Evolutionary conservation across 2,797 vertebrate species (phyloP).

Genomic region (Sphaeramia orbicularis): DNA sequence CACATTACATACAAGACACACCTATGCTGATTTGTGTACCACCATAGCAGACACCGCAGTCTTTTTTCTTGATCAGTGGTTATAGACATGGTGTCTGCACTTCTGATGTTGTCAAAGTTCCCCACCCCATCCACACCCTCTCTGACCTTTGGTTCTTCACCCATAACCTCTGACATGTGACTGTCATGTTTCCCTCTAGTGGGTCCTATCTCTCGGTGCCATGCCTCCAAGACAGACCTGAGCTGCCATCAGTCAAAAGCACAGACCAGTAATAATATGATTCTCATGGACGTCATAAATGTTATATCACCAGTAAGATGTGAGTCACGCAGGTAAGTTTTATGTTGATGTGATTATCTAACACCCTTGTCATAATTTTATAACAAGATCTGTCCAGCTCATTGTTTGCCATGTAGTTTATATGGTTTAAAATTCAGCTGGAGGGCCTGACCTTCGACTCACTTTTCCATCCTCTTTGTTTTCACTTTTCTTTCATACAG

Average conservation of each 20-base stretch:
- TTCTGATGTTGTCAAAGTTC: slow-evolving; percentile 60
- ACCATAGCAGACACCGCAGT: too few species aligned
- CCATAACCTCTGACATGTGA: slow-evolving; percentile 63
- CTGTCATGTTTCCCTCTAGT: slow-evolving; percentile 36
- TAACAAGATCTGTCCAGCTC: too few species aligned
- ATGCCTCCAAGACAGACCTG: slow-evolving; percentile 21
- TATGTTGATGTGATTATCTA: neutral
- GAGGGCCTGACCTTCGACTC: slow-evolving; percentile 17
- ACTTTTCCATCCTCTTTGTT: slow-evolving; percentile 41
- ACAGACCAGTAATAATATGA: neutral
- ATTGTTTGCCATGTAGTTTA: too few species aligned
- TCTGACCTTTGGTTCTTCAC: slow-evolving; percentile 59
- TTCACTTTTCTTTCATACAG: slow-evolving; percentile 68
- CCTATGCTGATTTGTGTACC: too few species aligned
- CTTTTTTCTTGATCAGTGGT: slow-evolving; percentile 21
- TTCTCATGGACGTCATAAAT: too few species aligned
- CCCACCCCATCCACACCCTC: slow-evolving; percentile 54
- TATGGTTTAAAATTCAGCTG: neutral
- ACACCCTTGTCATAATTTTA: too few species aligned
- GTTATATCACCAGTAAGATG: neutral
- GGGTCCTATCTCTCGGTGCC: slow-evolving; percentile 28
- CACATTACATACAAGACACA: too few species aligned
- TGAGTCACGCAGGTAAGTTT: neutral
- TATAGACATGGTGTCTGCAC: slow-evolving; percentile 54
- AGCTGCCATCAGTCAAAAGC: slow-evolving; percentile 17